Conservation (phyloP, 2,797 vertebrate genomes). For the Gorsachius magnificus region DNA sequence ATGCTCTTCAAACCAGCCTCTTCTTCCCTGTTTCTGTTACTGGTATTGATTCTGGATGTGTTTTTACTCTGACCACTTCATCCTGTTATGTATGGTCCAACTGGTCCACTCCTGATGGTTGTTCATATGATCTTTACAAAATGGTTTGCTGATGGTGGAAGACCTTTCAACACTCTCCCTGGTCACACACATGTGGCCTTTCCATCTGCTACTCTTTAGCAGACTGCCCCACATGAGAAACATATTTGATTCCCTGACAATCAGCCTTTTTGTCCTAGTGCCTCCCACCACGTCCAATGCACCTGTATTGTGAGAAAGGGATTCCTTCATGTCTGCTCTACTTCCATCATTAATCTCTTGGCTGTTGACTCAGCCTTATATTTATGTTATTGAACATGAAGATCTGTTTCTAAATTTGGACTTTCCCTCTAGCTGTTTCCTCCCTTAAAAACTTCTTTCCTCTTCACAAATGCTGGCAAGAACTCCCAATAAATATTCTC, state of each 20-base stretch:
- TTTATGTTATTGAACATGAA: constrained; percentile 14
- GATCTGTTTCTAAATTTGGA: constrained; percentile 34
- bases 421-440: constrained; percentile 6
- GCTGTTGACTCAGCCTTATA: constrained; percentile 35
- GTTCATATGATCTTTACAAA: background rate
- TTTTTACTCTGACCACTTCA: background rate
- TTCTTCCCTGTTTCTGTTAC: background rate
- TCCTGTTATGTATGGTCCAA: background rate
- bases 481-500: background rate
- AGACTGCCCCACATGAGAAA: background rate
- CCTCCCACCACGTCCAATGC: background rate
- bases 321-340: background rate
- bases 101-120: background rate
- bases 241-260: background rate
- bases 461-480: background rate
- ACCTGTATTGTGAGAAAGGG: background rate
- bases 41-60: background rate
- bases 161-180: background rate
- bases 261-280: background rate
- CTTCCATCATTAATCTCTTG: constrained; percentile 17
- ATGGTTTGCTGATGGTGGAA: background rate
- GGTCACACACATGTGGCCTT: background rate
- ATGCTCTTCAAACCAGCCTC: background rate
- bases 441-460: background rate
- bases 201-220: background rate